These are phyloP conservation scores for Flabesymbios commensalis DNA, from an alignment of 2,888 invertebrate species.

Conservation along the genomic window DNA sequence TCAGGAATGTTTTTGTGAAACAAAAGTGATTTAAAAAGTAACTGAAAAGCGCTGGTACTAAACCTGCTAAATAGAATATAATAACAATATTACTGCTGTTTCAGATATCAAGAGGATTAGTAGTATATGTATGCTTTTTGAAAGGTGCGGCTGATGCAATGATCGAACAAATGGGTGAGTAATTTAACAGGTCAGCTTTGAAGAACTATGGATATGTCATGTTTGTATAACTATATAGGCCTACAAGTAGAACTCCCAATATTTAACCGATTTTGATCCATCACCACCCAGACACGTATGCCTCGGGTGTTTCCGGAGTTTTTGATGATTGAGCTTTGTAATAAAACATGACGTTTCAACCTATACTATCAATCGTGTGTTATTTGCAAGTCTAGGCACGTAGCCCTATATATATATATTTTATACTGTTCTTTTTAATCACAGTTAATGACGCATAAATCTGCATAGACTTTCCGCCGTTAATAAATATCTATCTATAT, in stretches of 20 bases:
- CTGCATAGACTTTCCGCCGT: too few species aligned
- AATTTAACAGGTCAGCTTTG: neutral
- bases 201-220: too few species aligned
- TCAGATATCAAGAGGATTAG: slow-evolving; percentile 57
- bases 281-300: too few species aligned
- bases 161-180: slow-evolving; percentile 54
- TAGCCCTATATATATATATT: neutral
- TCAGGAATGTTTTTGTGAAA: too few species aligned
- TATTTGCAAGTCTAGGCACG: neutral
- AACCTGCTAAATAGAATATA: too few species aligned
- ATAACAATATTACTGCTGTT: neutral
- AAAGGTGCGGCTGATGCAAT: slow-evolving; percentile 54
- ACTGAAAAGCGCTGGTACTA: too few species aligned
- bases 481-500: neutral
- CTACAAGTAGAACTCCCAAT: too few species aligned
- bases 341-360: too few species aligned
- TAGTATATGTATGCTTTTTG: slow-evolving; percentile 61
- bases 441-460: neutral
- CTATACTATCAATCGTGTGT: neutral
- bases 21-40: too few species aligned
- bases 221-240: too few species aligned
- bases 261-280: neutral
- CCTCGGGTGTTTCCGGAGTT: too few species aligned
- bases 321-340: too few species aligned
- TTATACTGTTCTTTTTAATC: neutral